Percentiles rank a stretch among this genome's conserved stretches.
Conservation (phyloP, 2,113 vertebrate species). For the Montifringilla adamsi region DNA sequence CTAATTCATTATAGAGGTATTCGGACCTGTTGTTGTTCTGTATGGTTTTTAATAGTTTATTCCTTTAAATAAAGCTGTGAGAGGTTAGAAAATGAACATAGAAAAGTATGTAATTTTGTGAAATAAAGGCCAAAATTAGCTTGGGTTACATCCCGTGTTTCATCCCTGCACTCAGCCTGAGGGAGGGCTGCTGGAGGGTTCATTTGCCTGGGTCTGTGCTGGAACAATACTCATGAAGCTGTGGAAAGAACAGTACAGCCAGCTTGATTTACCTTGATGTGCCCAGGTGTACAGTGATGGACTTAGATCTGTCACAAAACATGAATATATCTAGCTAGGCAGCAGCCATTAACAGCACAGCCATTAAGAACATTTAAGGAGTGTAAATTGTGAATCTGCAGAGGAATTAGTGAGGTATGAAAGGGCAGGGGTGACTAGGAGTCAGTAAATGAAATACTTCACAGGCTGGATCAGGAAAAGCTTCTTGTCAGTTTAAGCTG, state of each 20-base stretch:
- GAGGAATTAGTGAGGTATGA: neutral
- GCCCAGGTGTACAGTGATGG: neutral
- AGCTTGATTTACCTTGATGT: neutral
- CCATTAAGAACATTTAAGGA: neutral
- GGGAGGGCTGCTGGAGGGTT: neutral
- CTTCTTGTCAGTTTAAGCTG: neutral
- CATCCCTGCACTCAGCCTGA: neutral
- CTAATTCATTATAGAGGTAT: neutral
- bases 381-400: neutral
- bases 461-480: neutral
- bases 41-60: neutral
- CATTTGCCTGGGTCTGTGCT: accelerated
- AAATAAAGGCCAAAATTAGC: neutral
- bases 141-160: neutral
- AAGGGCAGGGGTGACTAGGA: neutral
- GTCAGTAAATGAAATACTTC: neutral
- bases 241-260: neutral
- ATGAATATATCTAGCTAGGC: neutral
- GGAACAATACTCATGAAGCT: neutral
- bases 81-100: neutral
- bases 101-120: neutral
- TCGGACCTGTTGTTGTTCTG: neutral
- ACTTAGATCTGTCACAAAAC: neutral
- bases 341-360: neutral
- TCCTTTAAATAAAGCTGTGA: neutral